Conservation (phyloP, 2,888 invertebrate genomes). For the Pyrocoelia pectoralis region DNA sequence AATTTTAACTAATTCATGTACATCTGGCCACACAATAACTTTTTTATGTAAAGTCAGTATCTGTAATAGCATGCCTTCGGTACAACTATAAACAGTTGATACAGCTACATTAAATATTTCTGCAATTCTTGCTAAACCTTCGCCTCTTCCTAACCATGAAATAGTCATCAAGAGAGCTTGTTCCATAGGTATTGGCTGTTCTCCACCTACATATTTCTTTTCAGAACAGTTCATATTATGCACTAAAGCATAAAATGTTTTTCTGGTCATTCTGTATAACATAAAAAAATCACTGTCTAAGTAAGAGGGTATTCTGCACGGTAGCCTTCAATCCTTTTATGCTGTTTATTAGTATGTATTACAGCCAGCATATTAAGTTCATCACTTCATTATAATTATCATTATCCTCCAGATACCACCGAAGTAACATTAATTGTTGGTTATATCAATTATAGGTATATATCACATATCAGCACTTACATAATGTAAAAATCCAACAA, state of each 20-base stretch:
- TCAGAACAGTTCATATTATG: constrained; percentile 3
- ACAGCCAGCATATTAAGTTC: constrained; percentile 4
- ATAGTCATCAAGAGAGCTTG: background rate
- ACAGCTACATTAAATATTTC: constrained; percentile 1
- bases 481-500: constrained; percentile 8
- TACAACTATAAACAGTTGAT: background rate
- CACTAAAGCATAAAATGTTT: constrained; percentile 6
- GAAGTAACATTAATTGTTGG: constrained; percentile 9
- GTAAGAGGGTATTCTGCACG: background rate
- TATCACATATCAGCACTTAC: constrained; percentile 4
- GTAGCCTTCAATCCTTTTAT: no score
- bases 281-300: constrained; percentile 9
- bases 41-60: background rate
- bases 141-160: background rate
- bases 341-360: no score
- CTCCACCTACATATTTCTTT: constrained; percentile 3
- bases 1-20: background rate
- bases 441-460: background rate
- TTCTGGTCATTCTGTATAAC: constrained; percentile 2
- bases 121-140: background rate
- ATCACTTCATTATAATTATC: constrained; percentile 5
- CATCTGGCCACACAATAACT: constrained; percentile 4
- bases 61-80: background rate
- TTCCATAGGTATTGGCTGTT: constrained; percentile 5
- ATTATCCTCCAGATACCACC: constrained; percentile 8